These are phyloP conservation scores for Pseudopodoces humilis DNA, from an alignment of 2,113 vertebrate species.

Conservation along the genomic window DNA sequence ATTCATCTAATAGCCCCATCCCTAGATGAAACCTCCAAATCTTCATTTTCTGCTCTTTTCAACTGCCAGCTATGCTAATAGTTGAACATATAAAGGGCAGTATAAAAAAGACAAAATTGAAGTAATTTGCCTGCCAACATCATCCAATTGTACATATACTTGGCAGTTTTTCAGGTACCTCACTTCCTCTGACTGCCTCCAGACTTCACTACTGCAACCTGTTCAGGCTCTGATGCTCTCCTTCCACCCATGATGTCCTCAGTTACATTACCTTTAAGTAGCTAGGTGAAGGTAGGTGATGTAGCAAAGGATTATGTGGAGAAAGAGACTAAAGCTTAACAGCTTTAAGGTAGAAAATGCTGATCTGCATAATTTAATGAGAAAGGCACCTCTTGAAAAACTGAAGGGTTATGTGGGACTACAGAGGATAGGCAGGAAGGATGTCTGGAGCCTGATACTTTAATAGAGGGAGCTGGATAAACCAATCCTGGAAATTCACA, in stretches of 20 bases:
- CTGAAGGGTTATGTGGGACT: background rate
- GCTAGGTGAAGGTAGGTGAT: background rate
- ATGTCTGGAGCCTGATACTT: background rate
- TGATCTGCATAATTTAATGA: background rate
- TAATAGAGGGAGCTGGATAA: conserved; percentile 3
- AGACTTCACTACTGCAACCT: background rate
- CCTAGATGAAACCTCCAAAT: background rate
- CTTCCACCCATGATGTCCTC: background rate
- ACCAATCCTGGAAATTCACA: background rate
- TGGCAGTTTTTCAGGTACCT: background rate
- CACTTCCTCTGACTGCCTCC: background rate
- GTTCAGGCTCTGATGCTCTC: background rate
- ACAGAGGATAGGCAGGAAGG: background rate
- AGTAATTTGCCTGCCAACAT: background rate
- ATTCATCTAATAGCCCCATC: background rate
- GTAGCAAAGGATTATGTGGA: background rate
- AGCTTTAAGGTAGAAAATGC: background rate
- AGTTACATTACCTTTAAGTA: background rate
- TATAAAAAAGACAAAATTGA: background rate
- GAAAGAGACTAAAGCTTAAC: background rate
- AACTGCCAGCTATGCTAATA: background rate
- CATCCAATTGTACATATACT: background rate
- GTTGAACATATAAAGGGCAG: background rate
- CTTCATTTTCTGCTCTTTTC: background rate
- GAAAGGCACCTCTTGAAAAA: background rate